Base-by-base conservation (phyloP, 2,888 invertebrate genomes). In the Criorhina ranunculi region DNA sequence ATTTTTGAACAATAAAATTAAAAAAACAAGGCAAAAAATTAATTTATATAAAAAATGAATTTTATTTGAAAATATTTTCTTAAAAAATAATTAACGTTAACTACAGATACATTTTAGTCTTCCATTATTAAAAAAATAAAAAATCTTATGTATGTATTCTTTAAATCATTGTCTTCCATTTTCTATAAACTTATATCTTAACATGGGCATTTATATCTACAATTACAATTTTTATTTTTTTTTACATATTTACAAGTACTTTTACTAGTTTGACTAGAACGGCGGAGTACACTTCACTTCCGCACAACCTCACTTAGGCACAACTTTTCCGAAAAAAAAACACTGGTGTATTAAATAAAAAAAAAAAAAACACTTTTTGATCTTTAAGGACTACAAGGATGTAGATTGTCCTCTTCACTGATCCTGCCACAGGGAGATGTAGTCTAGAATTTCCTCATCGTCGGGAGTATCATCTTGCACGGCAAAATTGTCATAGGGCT, bases 401-500 rank as follows among this genome's bases (percentile, higher is more conserved):
- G n/a, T n/a, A n/a, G n/a, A 5, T 2, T 12, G 31, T 35, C 17
- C 31, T 33, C 17, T 62, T 69, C 85, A 90, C 78, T 91, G 91
- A 81, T 91, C 90, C 88, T 91, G 91, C 91, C 91, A 91, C 82
- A 90, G 77, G 9, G 90, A 91, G 37, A 91, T 91, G 62, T 91
- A 91, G 87, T 98, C 97, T 46, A 98, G 93, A 24, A 98, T 94
- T 90, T 97, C 97, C 91, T 98, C 97, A 91, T 97, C 97, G 92
- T 97, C 97, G 7, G 97, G 96, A 89, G 96, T 96, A 87, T 91
- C 90, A 64, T 90, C 91, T 6, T 97, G 95, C 89, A 96, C 95
- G 90, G 95, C 96, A 42, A 90, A 90, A 88, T 95, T 95, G 89
- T 96, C 96, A 89, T 96, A 96, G 57, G 93, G 93, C 88, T 94